Percentiles rank a stretch among this genome's conserved stretches.
Conservation (phyloP, 2,797 vertebrate species). For the Sebastes itinus region DNA sequence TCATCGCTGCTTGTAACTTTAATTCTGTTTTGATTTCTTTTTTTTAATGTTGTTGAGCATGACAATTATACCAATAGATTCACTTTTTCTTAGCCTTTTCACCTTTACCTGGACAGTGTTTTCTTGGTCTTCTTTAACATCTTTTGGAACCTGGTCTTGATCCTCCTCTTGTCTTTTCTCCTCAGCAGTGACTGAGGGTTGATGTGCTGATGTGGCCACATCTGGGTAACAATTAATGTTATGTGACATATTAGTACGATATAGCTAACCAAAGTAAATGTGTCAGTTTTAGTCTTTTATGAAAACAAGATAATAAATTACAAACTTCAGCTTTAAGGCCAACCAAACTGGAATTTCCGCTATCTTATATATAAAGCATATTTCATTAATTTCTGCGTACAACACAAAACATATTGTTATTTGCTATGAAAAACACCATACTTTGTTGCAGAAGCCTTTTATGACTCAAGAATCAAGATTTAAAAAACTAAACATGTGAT, state of each 20-base stretch:
- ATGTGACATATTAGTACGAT: background rate
- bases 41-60: background rate
- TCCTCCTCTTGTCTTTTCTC: background rate
- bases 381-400: background rate
- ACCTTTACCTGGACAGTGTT: slow-evolving; percentile 11
- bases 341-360: background rate
- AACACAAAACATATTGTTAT: background rate
- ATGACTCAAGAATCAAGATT: background rate
- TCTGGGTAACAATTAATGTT: slow-evolving; percentile 2
- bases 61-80: background rate
- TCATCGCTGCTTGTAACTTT: too few relatives aligned
- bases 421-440: background rate
- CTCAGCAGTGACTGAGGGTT: background rate
- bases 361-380: background rate
- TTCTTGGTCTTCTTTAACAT: background rate
- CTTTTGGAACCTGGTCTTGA: background rate
- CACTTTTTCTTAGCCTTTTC: background rate
- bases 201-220: slow-evolving; percentile 5
- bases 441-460: background rate
- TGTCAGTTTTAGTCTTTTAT: background rate
- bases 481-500: background rate
- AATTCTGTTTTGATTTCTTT: background rate
- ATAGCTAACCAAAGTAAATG: background rate
- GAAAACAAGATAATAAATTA: background rate
- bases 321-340: background rate